Percentiles rank a stretch among this genome's conserved stretches.
Evolutionary conservation across 2,888 invertebrate genomes (phyloP).

Genomic region (Nematopogon swammerdamellus): DNA sequence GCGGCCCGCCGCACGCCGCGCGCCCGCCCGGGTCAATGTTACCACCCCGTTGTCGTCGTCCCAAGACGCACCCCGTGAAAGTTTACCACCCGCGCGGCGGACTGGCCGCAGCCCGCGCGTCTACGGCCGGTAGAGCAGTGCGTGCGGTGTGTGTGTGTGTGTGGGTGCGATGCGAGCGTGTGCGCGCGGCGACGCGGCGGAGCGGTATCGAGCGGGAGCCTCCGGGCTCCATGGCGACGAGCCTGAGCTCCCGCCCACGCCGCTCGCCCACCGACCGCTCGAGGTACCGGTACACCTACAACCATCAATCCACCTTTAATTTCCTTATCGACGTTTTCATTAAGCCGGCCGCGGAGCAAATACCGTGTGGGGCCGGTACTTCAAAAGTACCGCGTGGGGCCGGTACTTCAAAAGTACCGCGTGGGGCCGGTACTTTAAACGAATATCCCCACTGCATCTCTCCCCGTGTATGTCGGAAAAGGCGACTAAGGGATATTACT

Average conservation of each 20-base stretch:
- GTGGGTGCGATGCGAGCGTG: background rate
- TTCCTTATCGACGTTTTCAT: background rate
- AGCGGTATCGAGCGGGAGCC: constrained; percentile 10
- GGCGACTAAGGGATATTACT: too few species aligned
- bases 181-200: constrained; percentile 8
- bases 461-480: too few species aligned
- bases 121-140: background rate
- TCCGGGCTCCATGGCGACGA: constrained; percentile 30
- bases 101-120: background rate
- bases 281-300: constrained; percentile 23
- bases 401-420: too few species aligned
- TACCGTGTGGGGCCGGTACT: too few species aligned
- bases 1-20: background rate
- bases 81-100: too few species aligned
- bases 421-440: too few species aligned
- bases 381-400: too few species aligned
- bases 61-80: too few species aligned
- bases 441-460: too few species aligned
- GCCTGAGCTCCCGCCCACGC: constrained; percentile 40
- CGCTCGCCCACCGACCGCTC: too few species aligned
- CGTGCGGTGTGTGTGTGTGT: background rate
- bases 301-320: constrained; percentile 27
- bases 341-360: background rate
- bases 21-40: constrained; percentile 35
- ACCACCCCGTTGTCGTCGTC: constrained; percentile 9